These are phyloP conservation scores for Astropecten irregularis DNA, from an alignment of 53 echinoderm and acorn worm genomes.

Conservation along the genomic window DNA sequence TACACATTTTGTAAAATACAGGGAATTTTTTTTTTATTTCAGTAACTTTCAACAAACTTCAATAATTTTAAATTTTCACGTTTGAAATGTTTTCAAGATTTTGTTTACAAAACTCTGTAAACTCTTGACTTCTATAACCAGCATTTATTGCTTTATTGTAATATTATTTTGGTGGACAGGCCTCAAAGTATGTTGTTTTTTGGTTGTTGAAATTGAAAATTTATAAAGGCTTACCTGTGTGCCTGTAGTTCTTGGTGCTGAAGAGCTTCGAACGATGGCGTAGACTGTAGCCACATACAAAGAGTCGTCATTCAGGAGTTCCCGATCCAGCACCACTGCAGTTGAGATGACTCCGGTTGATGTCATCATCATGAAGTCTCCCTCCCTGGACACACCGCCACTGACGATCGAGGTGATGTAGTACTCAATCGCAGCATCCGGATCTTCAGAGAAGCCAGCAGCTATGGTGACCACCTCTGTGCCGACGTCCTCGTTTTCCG, in stretches of 20 bases:
- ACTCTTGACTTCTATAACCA: conserved; percentile 17
- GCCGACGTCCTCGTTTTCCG: conserved; percentile 67
- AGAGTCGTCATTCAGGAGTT: conserved; percentile 59
- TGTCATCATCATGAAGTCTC: conserved; percentile 60
- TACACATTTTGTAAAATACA: too few species aligned
- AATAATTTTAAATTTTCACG: too few species aligned
- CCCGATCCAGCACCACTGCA: conserved; percentile 71
- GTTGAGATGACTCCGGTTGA: conserved; percentile 69
- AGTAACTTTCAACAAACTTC: too few species aligned
- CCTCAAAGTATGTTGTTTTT: too few species aligned
- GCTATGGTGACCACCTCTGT: conserved; percentile 71
- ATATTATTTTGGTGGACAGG: too few species aligned
- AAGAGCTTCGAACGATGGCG: conserved; percentile 78
- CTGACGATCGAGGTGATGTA: conserved; percentile 75
- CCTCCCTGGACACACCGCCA: conserved; percentile 56
- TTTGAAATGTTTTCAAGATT: too few species aligned
- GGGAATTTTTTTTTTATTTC: too few species aligned
- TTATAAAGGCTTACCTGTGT: conserved; percentile 76
- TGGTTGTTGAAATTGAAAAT: too few species aligned
- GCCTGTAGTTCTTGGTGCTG: conserved; percentile 67
- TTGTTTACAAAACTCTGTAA: too few species aligned
- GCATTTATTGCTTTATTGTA: too few species aligned
- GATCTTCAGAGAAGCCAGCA: conserved; percentile 67
- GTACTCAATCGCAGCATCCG: conserved; percentile 65
- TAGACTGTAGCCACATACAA: conserved; percentile 73